Conservation (phyloP, 2,797 vertebrate genomes). For the Pangasius djambal region DNA sequence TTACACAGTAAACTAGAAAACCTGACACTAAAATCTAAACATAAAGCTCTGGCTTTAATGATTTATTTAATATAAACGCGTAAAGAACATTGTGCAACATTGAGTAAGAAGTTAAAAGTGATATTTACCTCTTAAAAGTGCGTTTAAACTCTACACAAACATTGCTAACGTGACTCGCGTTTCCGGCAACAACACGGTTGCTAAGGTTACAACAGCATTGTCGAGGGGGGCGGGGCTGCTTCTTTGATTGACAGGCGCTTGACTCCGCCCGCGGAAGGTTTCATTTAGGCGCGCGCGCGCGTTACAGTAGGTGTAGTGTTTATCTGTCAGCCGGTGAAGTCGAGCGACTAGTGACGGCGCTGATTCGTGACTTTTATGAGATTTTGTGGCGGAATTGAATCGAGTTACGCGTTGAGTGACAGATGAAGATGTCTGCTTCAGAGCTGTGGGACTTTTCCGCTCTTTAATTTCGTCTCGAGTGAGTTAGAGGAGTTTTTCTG, state of each 20-base stretch:
- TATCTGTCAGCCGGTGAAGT: neutral
- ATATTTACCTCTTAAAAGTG: neutral
- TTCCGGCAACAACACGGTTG: neutral
- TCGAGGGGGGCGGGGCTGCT: neutral
- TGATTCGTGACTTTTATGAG: neutral
- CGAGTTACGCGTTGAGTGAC: neutral
- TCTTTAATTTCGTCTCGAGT: neutral
- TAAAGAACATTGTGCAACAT: neutral
- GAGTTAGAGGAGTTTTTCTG: neutral
- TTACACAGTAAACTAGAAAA: neutral
- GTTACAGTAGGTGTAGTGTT: neutral
- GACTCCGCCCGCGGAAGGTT: neutral
- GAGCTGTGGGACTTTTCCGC: too few relatives aligned
- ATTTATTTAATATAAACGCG: too few relatives aligned
- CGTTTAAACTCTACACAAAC: neutral
- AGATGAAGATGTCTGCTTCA: neutral
- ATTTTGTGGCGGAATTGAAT: too few relatives aligned
- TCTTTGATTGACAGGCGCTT: neutral
- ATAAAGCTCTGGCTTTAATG: neutral
- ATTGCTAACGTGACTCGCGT: neutral
- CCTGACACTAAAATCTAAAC: neutral
- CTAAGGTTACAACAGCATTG: neutral
- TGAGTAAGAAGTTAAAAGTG: neutral
- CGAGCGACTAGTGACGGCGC: neutral
- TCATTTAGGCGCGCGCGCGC: neutral